Conservation (phyloP, 2,797 vertebrate species). For the Falco peregrinus region DNA sequence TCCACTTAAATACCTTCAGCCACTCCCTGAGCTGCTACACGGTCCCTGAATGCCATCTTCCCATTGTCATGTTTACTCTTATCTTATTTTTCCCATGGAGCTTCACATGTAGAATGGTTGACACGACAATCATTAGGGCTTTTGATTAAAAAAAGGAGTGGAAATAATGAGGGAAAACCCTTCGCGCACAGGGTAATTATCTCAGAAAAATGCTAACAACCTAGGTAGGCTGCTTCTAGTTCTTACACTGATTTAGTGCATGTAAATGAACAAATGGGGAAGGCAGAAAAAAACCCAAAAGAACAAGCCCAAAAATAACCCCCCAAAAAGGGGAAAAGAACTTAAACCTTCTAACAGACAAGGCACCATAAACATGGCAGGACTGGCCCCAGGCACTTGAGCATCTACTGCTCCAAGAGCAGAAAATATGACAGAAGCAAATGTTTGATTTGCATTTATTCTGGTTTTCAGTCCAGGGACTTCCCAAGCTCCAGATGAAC, state of each 20-base stretch:
- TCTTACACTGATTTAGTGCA: background rate
- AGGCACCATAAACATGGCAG: background rate
- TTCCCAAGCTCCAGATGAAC: background rate
- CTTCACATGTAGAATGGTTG: background rate
- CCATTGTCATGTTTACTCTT: background rate
- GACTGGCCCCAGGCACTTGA: background rate
- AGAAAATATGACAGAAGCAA: background rate
- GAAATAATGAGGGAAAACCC: background rate
- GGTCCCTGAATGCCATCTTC: rapidly evolving
- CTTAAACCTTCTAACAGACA: background rate
- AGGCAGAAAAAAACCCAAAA: no score
- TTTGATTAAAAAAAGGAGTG: background rate
- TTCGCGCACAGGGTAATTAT: rapidly evolving
- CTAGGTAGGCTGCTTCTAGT: background rate
- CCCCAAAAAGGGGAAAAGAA: background rate
- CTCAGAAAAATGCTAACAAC: background rate
- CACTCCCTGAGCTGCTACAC: rapidly evolving
- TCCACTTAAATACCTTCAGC: background rate
- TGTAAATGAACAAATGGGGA: background rate
- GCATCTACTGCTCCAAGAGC: background rate
- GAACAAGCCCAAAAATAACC: no score
- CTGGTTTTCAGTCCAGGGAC: background rate
- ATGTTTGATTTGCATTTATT: conserved; percentile 16
- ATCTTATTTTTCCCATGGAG: rapidly evolving
- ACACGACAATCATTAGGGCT: background rate